Evolutionary conservation across 2,888 invertebrate species (phyloP), one percentile per base, ranked within the genome.

Genomic region (Lasius fuliginosus): DNA sequence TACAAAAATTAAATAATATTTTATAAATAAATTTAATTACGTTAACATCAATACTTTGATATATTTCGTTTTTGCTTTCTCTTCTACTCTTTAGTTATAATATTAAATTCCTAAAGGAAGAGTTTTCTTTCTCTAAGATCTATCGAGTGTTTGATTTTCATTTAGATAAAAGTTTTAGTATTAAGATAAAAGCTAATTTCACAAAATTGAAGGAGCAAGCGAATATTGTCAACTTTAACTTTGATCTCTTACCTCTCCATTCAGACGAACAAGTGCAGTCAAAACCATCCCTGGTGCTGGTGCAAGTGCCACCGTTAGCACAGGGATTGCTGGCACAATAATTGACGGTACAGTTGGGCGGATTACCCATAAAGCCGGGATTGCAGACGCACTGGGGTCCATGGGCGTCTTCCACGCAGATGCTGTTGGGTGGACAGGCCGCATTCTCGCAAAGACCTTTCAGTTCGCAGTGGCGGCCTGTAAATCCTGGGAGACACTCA

Each of bases 271-370:
- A 98, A 73, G 96, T 95, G 95, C 98, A 98, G 94, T 97, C 97
- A 95, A 97, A 96, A 87, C 96, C 95, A 53, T 95, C 95, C 75
- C 95, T 95, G 87, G 95, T 95, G 83, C 96, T 95, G 68, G 93
- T 92, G 95, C 98, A 98, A n/a, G 96, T 96, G 83, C 97, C 98
- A 0, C 97, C 97, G 95, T 98, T 97, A 87, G 96, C 95, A 92
- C 98, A 98, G 62, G 97, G 97, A 90, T 96, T 96, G 64, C 96
- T 96, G 87, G 96, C 96, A 94, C 98, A 98, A 60, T 95, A 95
- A 74, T 94, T 93, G 88, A 96, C 95, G 15, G 95, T 95, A 90
- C 96, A 96, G 85, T 96, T 95, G 11, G 94, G 94, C 3, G 94
- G 94, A 89, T 91, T 93, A 68, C 94, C 94, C 86, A 94, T 92